Evolutionary conservation across 2,797 vertebrate species (phyloP), one percentile per base, ranked within the genome.

Genomic region (Halcyon badia): DNA sequence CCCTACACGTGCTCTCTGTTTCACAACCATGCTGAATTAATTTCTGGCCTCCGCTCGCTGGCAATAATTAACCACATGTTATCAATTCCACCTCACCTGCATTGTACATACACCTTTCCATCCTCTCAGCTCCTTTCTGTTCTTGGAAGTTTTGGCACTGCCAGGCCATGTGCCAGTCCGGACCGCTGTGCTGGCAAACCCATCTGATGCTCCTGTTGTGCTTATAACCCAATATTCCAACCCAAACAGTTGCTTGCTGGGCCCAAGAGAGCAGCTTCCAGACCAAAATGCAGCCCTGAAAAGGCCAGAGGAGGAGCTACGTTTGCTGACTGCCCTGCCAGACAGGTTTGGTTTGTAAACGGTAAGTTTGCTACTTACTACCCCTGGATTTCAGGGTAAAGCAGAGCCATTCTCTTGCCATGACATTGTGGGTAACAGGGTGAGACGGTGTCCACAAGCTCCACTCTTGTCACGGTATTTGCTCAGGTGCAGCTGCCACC

Each of bases 11-110:
- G 39, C 33, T 73, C 71, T 75, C 30, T 41, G 22, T 94, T 95
- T 94, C 95, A 71, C 75, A 92, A 72, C 28, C 0, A 0, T 1
- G 1, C 11, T 2, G 0, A 78, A 64, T 42, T 31, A 8, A 64
- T 44, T 84, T 52, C 78, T 84, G 73, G 73, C 66, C 70, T 39
- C 66, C 2, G 4, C 26, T 66, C 5, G 0, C 81, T 87, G 87
- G 66, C 57, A 96, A 92, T 95, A 94, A 94, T 96, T 96, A 96
- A 95, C 93, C 46, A 66, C 33, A 6, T 0, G 1, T 61, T 92
- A 94, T 64, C 75, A 56, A 26, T 41, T 89, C 77, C 57, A 82
- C 35, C 18, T 65, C 9, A 1, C 41, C 54, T 73, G 54, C 4
- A 8, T 5, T 57, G 49, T 51, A 37, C 51, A 9, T 2, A 5